Percentiles rank a stretch among this genome's conserved stretches.
phyloP scores from a whole-genome alignment of 2,888 invertebrate genomes.

The Chrysolina americana region DNA sequence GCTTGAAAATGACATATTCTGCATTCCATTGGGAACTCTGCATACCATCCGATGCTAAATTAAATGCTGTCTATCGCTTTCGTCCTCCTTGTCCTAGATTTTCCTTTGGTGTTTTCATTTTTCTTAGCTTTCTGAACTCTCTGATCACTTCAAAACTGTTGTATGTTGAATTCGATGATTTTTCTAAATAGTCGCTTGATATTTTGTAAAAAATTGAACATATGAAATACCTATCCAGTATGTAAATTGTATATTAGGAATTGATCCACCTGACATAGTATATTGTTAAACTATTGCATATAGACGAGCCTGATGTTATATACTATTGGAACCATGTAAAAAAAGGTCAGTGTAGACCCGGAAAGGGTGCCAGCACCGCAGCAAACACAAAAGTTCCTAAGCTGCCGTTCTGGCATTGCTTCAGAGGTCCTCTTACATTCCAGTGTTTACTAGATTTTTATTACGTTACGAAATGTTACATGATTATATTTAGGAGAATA shows the following conservation, averaged over 20 bases:
- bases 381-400: background rate
- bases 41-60: no score
- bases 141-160: conserved; percentile 25
- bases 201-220: conserved; percentile 50
- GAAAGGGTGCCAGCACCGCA: background rate
- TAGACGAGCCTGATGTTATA: conserved; percentile 19
- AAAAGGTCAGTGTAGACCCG: conserved; percentile 8
- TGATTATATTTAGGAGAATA: conserved; percentile 23
- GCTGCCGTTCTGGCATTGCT: conserved; percentile 20
- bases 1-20: background rate
- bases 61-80: no score
- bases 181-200: conserved; percentile 43
- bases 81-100: no score
- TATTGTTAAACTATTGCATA: conserved; percentile 42
- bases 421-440: conserved; percentile 26
- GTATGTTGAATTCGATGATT: conserved; percentile 23
- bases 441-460: conserved; percentile 29
- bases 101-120: no score
- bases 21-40: no score
- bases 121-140: background rate
- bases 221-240: conserved; percentile 47
- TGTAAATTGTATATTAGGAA: conserved; percentile 52
- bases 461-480: conserved; percentile 24
- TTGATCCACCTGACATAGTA: conserved; percentile 52
- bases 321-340: conserved; percentile 14